Percentiles rank a stretch among this genome's conserved stretches.
phyloP scores from a whole-genome alignment of 2,888 invertebrate species.

The Agriopis aurantiaria region DNA sequence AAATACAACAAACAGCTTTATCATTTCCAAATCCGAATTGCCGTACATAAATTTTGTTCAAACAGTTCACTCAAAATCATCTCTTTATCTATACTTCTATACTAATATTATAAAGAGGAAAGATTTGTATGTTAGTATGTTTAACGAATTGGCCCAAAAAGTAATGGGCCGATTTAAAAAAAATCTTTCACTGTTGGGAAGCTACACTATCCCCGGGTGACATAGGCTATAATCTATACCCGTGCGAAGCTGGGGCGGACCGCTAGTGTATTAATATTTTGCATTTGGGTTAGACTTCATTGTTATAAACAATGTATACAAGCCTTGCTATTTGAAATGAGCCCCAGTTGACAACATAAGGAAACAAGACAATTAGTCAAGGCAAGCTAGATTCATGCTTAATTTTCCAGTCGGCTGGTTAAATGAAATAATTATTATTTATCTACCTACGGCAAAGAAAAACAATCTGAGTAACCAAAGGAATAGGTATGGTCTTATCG shows the following conservation, averaged over 20 bases:
- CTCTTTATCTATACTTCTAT: no score
- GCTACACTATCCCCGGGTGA: no score
- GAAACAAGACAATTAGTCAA: slow-evolving; percentile 31
- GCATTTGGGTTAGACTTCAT: slow-evolving; percentile 5
- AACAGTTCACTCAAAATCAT: background rate
- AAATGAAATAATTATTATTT: slow-evolving; percentile 19
- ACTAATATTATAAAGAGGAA: no score
- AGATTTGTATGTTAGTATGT: no score
- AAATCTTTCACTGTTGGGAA: no score
- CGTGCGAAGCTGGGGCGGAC: no score
- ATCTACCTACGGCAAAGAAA: slow-evolving; percentile 16
- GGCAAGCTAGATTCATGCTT: slow-evolving; percentile 30
- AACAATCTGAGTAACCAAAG: slow-evolving; percentile 13
- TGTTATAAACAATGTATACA: background rate
- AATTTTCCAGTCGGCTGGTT: slow-evolving; percentile 24
- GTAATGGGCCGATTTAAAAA: no score
- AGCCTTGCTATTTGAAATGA: slow-evolving; percentile 6
- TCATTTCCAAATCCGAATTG: no score
- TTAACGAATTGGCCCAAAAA: no score
- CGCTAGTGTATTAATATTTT: background rate
- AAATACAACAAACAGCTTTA: no score
- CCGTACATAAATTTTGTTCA: background rate
- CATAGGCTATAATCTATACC: no score
- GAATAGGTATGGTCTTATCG: slow-evolving; percentile 13
- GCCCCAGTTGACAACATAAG: slow-evolving; percentile 20